Evolutionary conservation across 2,888 invertebrate species (phyloP).

Genomic region (Drosophila fulvimacula): DNA sequence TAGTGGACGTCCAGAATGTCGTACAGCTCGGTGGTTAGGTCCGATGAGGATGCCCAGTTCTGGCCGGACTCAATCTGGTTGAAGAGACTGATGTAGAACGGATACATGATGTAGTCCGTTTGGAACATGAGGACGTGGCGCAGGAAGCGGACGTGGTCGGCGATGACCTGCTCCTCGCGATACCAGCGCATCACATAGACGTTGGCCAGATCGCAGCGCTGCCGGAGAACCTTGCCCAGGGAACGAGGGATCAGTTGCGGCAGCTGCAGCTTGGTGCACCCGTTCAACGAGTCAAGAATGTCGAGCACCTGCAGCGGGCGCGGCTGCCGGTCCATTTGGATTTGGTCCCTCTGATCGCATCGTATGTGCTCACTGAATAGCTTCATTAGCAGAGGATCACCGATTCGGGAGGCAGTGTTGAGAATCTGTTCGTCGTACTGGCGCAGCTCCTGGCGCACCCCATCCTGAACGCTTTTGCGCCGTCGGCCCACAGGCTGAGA

Average conservation of each 20-base stretch:
- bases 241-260: slow-evolving; percentile 84
- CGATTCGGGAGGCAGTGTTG: not conserved
- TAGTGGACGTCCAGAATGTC: slow-evolving; percentile 85
- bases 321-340: not conserved
- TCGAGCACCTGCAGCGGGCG: not conserved
- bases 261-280: slow-evolving; percentile 79
- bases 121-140: slow-evolving; percentile 86
- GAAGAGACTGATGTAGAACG: slow-evolving; percentile 86
- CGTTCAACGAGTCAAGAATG: slow-evolving; percentile 32
- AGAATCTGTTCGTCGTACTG: slow-evolving; percentile 2
- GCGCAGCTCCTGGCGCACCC: not conserved
- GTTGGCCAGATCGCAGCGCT: slow-evolving; percentile 84
- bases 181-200: slow-evolving; percentile 85
- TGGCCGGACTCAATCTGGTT: slow-evolving; percentile 85
- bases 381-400: slow-evolving; percentile 38
- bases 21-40: slow-evolving; percentile 85
- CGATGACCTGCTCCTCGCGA: slow-evolving; percentile 85
- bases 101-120: slow-evolving; percentile 86
- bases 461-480: not conserved
- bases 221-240: slow-evolving; percentile 84
- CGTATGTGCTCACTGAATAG: slow-evolving; percentile 48
- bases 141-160: slow-evolving; percentile 85
- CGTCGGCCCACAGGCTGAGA: slow-evolving; percentile 72
- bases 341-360: not conserved
- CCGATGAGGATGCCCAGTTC: slow-evolving; percentile 85